Evolutionary conservation across 2,113 vertebrate genomes (phyloP), one percentile per base, ranked within the genome.

Genomic region (Calypte anna): DNA sequence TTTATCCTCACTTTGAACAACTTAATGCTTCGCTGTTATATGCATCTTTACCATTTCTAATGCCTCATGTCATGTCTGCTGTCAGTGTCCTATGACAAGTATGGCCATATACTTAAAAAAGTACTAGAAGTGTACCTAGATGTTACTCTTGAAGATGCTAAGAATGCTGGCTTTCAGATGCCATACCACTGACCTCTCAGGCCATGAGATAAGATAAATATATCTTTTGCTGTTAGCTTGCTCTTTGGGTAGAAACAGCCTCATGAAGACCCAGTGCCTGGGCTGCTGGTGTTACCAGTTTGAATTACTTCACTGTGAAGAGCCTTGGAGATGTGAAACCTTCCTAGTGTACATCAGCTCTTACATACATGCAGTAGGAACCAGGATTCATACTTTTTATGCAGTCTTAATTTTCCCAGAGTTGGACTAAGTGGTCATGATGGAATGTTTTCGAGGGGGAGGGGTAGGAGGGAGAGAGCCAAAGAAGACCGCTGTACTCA

Each of bases 131-230:
- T 4, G 3, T 27, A 58, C 11, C 18, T 4, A 55, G 13, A 23
- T 31, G 31, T 10, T 51, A 9, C 12, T 30, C 2, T 5, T 62
- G 31, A 80, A 50, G 15, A 43, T 10, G 38, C 0, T 3, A 23
- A 57, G 54, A 31, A 0, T 31, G 22, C 12, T 31, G 48, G 27
- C 43, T 62, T 81, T 15, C 27, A 54, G 12, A 7, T 7, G 12
- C 43, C 27, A 66, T 1, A 31, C 1, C 51, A 33, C 16, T 0
- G 1, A 62, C 21, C 13, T 46, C 76, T 53, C 31, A 38, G 4
- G 40, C 31, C 27, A 59, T 38, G 38, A 57, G 82, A 88, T 7
- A 89, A 73, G 18, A 16, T 28, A 66, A 40, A 61, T 0, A 54
- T 4, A 44, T 43, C 38, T 48, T 4, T 54, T n/a, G 27, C 72